Evolutionary conservation across 2,888 invertebrate species (phyloP).

Genomic region (Dinocampus coccinellae): DNA sequence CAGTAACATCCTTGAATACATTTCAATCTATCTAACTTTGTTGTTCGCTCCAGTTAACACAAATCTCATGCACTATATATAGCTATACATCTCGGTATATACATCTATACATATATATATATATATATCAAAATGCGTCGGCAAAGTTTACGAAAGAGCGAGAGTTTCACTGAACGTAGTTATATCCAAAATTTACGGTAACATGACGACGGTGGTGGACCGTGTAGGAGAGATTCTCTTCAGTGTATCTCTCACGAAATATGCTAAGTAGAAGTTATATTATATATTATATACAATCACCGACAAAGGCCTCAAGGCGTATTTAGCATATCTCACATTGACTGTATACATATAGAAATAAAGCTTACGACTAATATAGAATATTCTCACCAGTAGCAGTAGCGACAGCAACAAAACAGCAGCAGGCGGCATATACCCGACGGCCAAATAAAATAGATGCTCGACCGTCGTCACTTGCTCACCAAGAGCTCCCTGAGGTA

Average conservation of each 20-base stretch:
- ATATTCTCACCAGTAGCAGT: neutral
- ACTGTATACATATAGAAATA: neutral
- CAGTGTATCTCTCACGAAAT: constrained; percentile 22
- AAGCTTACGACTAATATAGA: neutral
- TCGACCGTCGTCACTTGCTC: constrained; percentile 19
- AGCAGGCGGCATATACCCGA: neutral
- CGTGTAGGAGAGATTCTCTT: neutral
- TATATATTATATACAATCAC: constrained; percentile 15
- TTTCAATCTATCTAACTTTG: constrained; percentile 5
- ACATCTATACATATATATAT: neutral
- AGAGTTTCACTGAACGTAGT: constrained; percentile 1
- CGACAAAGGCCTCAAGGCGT: neutral
- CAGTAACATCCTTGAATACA: constrained; percentile 9
- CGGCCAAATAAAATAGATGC: neutral
- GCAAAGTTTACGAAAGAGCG: neutral
- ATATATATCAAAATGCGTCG: neutral
- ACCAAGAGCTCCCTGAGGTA: neutral
- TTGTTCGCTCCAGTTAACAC: constrained; percentile 4
- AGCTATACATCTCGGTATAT: neutral
- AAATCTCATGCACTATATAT: constrained; percentile 11
- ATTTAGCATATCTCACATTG: constrained; percentile 26
- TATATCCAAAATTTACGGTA: constrained; percentile 4
- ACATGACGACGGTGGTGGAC: constrained; percentile 3
- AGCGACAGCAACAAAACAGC: neutral
- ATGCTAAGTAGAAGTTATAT: constrained; percentile 32